These are phyloP conservation scores for Euleptes europaea DNA, from an alignment of 2,113 vertebrate species.

Conservation along the genomic window DNA sequence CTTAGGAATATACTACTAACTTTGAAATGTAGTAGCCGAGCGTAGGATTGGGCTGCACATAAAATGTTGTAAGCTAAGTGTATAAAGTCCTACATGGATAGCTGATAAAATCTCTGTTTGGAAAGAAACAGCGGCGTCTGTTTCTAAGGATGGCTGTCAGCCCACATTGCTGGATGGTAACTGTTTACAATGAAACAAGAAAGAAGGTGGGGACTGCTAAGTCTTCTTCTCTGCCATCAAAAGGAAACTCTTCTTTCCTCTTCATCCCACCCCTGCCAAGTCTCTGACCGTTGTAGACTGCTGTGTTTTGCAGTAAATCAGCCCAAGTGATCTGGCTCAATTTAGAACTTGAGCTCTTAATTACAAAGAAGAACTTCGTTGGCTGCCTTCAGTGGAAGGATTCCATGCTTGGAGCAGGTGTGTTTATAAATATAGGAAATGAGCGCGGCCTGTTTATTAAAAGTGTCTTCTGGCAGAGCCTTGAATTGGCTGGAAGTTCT, in stretches of 20 bases:
- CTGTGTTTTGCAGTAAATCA: slow-evolving; percentile 62
- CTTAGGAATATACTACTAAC: not conserved
- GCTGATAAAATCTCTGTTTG: not conserved
- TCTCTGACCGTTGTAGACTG: slow-evolving; percentile 36
- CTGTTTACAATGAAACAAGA: not conserved
- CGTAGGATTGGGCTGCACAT: not conserved
- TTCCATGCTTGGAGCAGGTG: slow-evolving; percentile 66
- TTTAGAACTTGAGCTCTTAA: slow-evolving; percentile 62
- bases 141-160: not conserved
- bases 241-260: not conserved
- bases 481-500: slow-evolving; percentile 49
- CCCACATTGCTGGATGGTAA: accelerated
- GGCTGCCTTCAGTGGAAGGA: slow-evolving; percentile 55
- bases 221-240: not conserved
- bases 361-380: slow-evolving; percentile 54
- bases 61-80: not conserved
- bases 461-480: slow-evolving; percentile 33
- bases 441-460: slow-evolving; percentile 48
- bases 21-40: not conserved
- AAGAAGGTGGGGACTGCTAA: not conserved
- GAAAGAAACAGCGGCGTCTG: not conserved
- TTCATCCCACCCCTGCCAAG: not conserved
- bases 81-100: accelerated
- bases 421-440: slow-evolving; percentile 63
- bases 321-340: slow-evolving; percentile 38